Evolutionary conservation across 2,888 invertebrate genomes (phyloP).

Genomic region (Noctua janthe): DNA sequence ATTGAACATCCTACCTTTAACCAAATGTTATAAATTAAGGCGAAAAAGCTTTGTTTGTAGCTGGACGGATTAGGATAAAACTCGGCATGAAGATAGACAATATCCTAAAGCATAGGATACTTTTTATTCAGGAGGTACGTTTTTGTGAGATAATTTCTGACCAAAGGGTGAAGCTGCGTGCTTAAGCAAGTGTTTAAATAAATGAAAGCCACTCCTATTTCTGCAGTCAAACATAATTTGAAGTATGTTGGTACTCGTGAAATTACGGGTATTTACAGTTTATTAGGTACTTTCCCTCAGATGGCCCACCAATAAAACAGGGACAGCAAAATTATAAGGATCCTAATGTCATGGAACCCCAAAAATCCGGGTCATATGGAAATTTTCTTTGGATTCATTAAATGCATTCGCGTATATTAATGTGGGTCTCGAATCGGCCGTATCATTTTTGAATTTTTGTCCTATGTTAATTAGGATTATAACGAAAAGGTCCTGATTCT

Average conservation of each 20-base stretch:
- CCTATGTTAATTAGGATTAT: slow-evolving; percentile 50
- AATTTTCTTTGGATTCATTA: slow-evolving; percentile 56
- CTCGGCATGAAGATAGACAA: not conserved
- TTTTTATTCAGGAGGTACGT: not conserved
- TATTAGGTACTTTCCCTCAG: not conserved
- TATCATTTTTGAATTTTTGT: slow-evolving; percentile 52
- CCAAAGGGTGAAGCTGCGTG: not conserved
- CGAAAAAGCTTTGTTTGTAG: not conserved
- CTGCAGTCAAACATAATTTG: not conserved
- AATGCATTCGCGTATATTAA: slow-evolving; percentile 61
- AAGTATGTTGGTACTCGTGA: not conserved
- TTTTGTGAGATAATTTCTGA: not conserved
- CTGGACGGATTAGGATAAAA: not conserved
- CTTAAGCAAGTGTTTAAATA: not conserved
- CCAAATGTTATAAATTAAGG: not conserved
- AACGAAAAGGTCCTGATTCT: slow-evolving; percentile 47
- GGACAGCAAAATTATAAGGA: slow-evolving; percentile 1
- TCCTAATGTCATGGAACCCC: not conserved
- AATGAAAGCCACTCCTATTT: not conserved
- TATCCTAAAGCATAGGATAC: not conserved
- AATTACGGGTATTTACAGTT: not conserved
- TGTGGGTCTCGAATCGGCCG: slow-evolving; percentile 41
- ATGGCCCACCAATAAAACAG: not conserved
- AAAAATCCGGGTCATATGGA: slow-evolving; percentile 59
- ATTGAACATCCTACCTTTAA: not conserved